Conservation (phyloP, 2,888 invertebrate species). For the Liposcelis brunnea region DNA sequence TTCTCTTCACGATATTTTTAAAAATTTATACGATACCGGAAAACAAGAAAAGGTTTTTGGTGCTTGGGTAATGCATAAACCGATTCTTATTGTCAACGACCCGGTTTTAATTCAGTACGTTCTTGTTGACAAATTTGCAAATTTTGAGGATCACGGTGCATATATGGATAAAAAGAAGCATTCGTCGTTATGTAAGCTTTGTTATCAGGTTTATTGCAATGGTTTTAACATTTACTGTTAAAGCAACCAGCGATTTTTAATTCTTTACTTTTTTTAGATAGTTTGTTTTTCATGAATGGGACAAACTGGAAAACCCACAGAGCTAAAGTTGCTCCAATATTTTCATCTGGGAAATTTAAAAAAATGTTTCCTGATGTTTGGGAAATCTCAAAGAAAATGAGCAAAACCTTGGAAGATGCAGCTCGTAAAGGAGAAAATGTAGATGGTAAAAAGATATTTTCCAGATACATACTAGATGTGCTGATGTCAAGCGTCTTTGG, state of each 20-base stretch:
- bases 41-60: neutral
- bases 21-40: neutral
- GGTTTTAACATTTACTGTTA: too few species aligned
- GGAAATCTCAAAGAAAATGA: neutral
- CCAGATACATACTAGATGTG: slow-evolving; percentile 19
- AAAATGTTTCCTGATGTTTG: neutral
- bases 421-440: neutral
- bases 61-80: neutral
- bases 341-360: slow-evolving; percentile 3
- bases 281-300: neutral
- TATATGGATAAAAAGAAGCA: neutral
- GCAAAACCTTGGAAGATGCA: neutral
- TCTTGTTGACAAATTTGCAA: neutral
- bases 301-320: neutral
- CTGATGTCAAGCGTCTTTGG: slow-evolving; percentile 20
- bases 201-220: too few species aligned
- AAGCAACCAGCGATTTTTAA: too few species aligned
- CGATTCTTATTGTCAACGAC: slow-evolving; percentile 36
- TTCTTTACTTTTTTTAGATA: neutral
- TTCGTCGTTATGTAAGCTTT: neutral
- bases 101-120: slow-evolving; percentile 31
- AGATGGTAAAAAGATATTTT: slow-evolving; percentile 3
- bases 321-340: neutral
- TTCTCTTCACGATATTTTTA: neutral
- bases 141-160: neutral